Evolutionary conservation across 1,140 invertebrate species (phyloP).

Genomic region (Diprion similis): DNA sequence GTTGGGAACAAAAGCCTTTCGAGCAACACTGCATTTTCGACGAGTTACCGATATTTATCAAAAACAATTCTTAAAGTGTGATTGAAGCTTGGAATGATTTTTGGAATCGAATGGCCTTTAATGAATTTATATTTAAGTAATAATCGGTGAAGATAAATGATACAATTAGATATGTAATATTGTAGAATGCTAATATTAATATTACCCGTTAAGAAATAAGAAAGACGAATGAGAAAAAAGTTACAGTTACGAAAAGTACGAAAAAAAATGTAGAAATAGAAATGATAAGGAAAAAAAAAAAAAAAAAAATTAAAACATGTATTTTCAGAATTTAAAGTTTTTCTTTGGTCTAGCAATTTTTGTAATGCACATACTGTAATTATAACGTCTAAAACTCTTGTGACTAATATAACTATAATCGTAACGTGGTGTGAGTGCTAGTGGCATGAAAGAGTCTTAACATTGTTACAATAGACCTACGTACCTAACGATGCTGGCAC

Average conservation of each 20-base stretch:
- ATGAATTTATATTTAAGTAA: conserved; percentile 11
- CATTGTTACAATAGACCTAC: conserved; percentile 50
- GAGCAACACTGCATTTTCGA: not conserved
- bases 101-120: conserved; percentile 9
- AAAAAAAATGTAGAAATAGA: not conserved
- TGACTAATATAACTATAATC: not conserved
- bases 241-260: no score
- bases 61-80: conserved; percentile 10
- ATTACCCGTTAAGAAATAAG: not conserved
- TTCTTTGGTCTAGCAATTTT: conserved; percentile 11
- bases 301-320: not conserved
- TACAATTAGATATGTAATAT: conserved; percentile 9
- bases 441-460: conserved; percentile 18
- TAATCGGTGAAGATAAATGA: conserved; percentile 10
- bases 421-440: conserved; percentile 36
- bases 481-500: conserved; percentile 49
- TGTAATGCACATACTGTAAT: conserved; percentile 16
- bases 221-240: not conserved
- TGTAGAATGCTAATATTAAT: conserved; percentile 8
- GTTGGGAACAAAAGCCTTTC: not conserved
- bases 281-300: not conserved
- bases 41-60: conserved; percentile 15
- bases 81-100: conserved; percentile 11
- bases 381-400: conserved; percentile 2
- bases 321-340: conserved; percentile 11